Conservation (phyloP, 1,140 invertebrate genomes). For the Lerema accius region DNA sequence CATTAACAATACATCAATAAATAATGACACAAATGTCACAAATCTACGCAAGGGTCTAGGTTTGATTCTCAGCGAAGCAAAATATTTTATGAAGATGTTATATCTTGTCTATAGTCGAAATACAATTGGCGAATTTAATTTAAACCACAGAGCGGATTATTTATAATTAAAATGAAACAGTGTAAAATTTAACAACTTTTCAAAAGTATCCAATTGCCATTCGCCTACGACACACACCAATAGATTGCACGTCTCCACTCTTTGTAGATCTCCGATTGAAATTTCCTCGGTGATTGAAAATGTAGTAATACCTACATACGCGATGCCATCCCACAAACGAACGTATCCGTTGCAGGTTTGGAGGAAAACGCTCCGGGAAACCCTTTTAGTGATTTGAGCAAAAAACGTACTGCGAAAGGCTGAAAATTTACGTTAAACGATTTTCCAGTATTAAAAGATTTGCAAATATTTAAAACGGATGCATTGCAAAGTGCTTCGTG, state of each 20-base stretch:
- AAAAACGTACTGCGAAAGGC: slow-evolving; percentile 8
- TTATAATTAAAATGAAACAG: too few species aligned
- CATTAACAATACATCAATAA: too few species aligned
- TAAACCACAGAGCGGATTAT: too few species aligned
- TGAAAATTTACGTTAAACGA: slow-evolving; percentile 14
- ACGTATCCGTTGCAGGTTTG: slow-evolving; percentile 11
- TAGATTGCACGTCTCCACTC: slow-evolving; percentile 16
- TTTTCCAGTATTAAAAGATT: slow-evolving; percentile 13
- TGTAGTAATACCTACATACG: slow-evolving; percentile 27
- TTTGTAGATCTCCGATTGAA: slow-evolving; percentile 21
- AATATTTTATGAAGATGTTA: too few species aligned
- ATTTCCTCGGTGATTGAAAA: slow-evolving; percentile 31
- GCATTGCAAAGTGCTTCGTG: too few species aligned
- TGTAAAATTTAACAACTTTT: neutral
- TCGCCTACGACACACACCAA: slow-evolving; percentile 3
- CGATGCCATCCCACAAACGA: slow-evolving; percentile 3
- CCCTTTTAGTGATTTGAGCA: slow-evolving; percentile 2
- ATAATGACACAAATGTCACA: too few species aligned
- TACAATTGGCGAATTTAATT: too few species aligned
- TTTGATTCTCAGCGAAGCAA: too few species aligned
- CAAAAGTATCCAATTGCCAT: neutral
- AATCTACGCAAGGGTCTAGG: too few species aligned
- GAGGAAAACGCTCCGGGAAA: slow-evolving; percentile 14
- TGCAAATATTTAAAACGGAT: slow-evolving; percentile 12
- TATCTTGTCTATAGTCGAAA: too few species aligned